Evolutionary conservation across 2,113 vertebrate genomes (phyloP).

Genomic region (Alethe diademata): DNA sequence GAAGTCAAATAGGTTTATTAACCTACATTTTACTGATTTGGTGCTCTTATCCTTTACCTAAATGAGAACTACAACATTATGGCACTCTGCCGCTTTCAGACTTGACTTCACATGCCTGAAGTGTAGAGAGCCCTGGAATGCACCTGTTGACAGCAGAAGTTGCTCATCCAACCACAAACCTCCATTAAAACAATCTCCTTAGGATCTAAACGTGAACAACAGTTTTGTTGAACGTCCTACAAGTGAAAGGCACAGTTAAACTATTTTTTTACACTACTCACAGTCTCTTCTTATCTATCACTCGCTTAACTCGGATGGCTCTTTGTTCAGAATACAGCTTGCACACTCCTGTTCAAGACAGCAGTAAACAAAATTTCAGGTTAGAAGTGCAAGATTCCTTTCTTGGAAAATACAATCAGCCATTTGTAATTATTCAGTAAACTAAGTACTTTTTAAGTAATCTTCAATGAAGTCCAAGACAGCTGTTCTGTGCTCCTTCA

Average conservation of each 20-base stretch:
- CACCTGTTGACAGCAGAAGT: not conserved
- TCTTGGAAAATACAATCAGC: not conserved
- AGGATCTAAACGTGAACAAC: not conserved
- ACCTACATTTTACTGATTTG: not conserved
- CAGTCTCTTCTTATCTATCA: conserved; percentile 96
- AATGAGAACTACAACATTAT: not conserved
- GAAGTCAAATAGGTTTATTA: not conserved
- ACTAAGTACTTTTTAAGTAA: conserved; percentile 87
- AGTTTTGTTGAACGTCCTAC: not conserved
- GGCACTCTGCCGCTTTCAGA: not conserved
- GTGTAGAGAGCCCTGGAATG: not conserved
- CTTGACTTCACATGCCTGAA: not conserved
- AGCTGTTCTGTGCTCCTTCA: conserved; percentile 87
- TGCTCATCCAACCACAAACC: not conserved
- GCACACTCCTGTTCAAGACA: conserved; percentile 83
- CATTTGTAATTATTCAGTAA: not conserved
- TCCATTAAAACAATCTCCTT: not conserved
- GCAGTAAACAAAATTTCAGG: not conserved
- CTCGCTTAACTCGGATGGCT: conserved; percentile 90
- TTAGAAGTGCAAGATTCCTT: not conserved
- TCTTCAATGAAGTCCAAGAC: conserved; percentile 89
- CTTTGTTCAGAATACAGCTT: conserved; percentile 96
- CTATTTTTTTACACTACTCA: conserved; percentile 73
- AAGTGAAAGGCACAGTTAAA: not conserved
- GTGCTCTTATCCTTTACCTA: not conserved